Evolutionary conservation across 2,888 invertebrate species (phyloP), one percentile per base, ranked within the genome.

Genomic region (Agriopis leucophaearia): DNA sequence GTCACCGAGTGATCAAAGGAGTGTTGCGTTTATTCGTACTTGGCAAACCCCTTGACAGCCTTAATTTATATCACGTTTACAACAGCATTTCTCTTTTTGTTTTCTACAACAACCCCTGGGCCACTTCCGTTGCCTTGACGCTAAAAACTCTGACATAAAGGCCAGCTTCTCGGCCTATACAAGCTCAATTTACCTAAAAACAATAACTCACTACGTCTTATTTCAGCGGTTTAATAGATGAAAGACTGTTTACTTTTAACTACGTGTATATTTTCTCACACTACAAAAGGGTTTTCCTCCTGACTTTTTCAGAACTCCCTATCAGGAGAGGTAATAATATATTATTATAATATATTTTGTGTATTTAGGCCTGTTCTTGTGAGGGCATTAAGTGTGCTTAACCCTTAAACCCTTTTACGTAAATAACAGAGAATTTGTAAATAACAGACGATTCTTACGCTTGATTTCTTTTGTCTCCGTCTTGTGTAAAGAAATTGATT

Each of bases 341-440:
- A 48, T 16, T 55, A 40, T 18, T 40, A 40, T 40, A 54, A 54
- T 54, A 40, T 55, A 55, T 18, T 55, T 38, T 47, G 47, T 38
- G 47, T 47, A 13, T 38, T 16, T 50, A 50, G 16, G 50, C 1
- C 15, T 38, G 27, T 55, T 12, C 13, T 55, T 18, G 12, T 55
- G 42, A 42, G 42, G 18, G 40, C 16, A 42, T n/a, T 55, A 42
- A 55, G 18, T 40, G 18, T 18, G 42, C 18, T 55, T 42, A 0
- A 13, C 40, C 40, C 52, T 15, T 40, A 16, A 55, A 40, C 1
- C 9, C 38, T 40, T 55, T 55, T 12, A 55, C 54, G 18, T 13
- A 55, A 52, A 52, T 54, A 54, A 16, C 13, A 54, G 42, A 55
- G 18, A 18, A 18, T 42, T 40, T 18, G 54, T 40, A 40, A 10